Conservation (phyloP, 2,888 invertebrate species). For the Eumerus sabulonum region DNA sequence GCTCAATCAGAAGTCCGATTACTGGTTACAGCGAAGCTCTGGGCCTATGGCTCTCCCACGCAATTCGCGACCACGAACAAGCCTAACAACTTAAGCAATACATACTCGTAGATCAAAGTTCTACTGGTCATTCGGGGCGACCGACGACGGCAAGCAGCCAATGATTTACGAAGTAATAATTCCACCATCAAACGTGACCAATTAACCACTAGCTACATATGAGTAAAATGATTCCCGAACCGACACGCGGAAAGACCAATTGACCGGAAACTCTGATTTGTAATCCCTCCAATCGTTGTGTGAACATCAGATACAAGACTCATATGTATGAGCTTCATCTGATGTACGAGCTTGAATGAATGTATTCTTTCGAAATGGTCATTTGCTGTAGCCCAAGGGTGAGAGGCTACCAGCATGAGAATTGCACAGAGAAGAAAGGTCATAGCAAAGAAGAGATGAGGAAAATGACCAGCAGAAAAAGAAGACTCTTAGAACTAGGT, state of each 20-base stretch:
- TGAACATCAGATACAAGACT: neutral
- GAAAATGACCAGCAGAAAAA: neutral
- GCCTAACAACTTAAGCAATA: neutral
- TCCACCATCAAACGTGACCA: conserved; percentile 66
- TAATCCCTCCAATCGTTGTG: conserved; percentile 13
- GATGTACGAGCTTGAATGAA: conserved; percentile 18
- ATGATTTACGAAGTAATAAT: conserved; percentile 64
- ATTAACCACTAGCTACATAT: conserved; percentile 45
- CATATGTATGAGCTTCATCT: neutral
- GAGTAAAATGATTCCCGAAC: conserved; percentile 2
- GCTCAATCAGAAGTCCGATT: conserved; percentile 57
- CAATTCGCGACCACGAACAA: conserved; percentile 2
- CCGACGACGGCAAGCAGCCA: conserved; percentile 23
- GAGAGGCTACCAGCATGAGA: conserved; percentile 3
- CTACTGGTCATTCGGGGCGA: conserved; percentile 19
- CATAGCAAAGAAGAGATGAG: conserved; percentile 32
- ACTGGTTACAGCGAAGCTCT: conserved; percentile 38
- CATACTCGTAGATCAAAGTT: conserved; percentile 50
- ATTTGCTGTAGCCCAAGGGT: neutral
- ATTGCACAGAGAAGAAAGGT: neutral
- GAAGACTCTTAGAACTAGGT: too few species aligned
- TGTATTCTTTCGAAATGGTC: conserved; percentile 28
- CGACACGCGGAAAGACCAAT: conserved; percentile 15
- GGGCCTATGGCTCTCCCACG: conserved; percentile 1
- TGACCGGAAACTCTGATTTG: conserved; percentile 48